These are phyloP conservation scores for Drosophila micromelanica DNA, from an alignment of 1,140 invertebrate genomes.

Conservation along the genomic window DNA sequence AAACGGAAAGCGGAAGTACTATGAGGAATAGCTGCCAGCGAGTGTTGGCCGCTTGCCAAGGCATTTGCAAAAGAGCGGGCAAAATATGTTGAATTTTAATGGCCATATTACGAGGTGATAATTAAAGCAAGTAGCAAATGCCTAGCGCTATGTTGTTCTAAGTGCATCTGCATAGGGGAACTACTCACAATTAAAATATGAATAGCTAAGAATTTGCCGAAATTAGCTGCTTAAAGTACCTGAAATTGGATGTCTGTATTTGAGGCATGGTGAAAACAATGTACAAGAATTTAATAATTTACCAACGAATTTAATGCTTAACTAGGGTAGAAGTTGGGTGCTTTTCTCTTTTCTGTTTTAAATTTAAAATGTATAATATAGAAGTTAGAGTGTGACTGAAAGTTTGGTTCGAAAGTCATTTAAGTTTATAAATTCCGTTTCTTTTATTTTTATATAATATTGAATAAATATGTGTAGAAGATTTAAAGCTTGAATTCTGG, in stretches of 20 bases:
- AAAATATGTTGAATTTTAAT: conserved; percentile 29
- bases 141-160: not conserved
- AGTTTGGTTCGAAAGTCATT: no score
- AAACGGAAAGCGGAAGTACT: conserved; percentile 17
- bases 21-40: conserved; percentile 14
- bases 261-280: not conserved
- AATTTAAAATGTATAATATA: no score
- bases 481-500: no score
- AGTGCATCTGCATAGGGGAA: no score
- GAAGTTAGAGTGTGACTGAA: no score
- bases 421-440: no score
- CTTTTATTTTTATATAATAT: no score
- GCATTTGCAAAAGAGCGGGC: conserved; percentile 11
- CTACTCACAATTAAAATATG: not conserved
- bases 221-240: conserved; percentile 1
- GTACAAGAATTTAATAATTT: conserved; percentile 2
- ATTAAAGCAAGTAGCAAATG: conserved; percentile 6
- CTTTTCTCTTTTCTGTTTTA: no score
- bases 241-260: not conserved
- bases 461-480: no score
- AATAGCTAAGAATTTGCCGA: no score
- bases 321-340: no score
- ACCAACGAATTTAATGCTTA: no score
- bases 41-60: conserved; percentile 20
- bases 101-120: conserved; percentile 14